Evolutionary conservation across 2,113 vertebrate genomes (phyloP).

Genomic region (Dolichallabes microphthalmus): DNA sequence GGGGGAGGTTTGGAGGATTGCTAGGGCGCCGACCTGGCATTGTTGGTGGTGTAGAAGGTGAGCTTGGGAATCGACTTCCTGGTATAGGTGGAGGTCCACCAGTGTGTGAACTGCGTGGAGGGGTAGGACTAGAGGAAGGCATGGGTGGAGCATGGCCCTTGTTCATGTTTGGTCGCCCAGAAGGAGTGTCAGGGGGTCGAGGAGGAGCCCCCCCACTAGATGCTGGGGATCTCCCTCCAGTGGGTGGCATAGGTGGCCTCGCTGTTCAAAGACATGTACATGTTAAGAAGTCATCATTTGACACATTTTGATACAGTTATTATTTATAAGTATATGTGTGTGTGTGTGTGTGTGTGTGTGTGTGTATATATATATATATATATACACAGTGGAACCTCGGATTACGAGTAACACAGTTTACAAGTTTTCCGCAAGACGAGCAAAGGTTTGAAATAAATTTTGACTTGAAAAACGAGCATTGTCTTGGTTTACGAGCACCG

Average conservation of each 20-base stretch:
- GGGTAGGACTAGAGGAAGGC: slow-evolving; percentile 67
- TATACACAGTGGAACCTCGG: too few species aligned
- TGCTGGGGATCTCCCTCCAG: slow-evolving; percentile 70
- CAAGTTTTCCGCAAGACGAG: too few species aligned
- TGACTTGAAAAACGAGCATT: too few species aligned
- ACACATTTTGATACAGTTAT: background rate
- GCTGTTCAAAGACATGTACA: slow-evolving; percentile 25
- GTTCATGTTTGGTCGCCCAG: slow-evolving; percentile 62
- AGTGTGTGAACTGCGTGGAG: slow-evolving; percentile 62
- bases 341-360: too few species aligned
- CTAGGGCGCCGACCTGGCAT: slow-evolving; percentile 61
- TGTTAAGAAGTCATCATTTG: background rate
- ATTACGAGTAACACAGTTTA: too few species aligned
- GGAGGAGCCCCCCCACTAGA: slow-evolving; percentile 57
- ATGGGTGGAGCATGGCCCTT: slow-evolving; percentile 64
- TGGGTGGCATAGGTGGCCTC: slow-evolving; percentile 73
- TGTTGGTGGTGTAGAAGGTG: slow-evolving; percentile 59
- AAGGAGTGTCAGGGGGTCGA: slow-evolving; percentile 61
- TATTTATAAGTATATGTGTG: too few species aligned
- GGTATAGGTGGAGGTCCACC: slow-evolving; percentile 66
- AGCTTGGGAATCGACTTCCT: slow-evolving; percentile 60
- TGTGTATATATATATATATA: background rate
- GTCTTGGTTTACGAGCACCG: too few species aligned
- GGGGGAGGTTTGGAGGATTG: slow-evolving; percentile 37
- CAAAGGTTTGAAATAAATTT: too few species aligned